Percentiles rank a stretch among this genome's conserved stretches.
Evolutionary conservation across 2,113 vertebrate genomes (phyloP).

Genomic region (Corythoichthys intestinalis): DNA sequence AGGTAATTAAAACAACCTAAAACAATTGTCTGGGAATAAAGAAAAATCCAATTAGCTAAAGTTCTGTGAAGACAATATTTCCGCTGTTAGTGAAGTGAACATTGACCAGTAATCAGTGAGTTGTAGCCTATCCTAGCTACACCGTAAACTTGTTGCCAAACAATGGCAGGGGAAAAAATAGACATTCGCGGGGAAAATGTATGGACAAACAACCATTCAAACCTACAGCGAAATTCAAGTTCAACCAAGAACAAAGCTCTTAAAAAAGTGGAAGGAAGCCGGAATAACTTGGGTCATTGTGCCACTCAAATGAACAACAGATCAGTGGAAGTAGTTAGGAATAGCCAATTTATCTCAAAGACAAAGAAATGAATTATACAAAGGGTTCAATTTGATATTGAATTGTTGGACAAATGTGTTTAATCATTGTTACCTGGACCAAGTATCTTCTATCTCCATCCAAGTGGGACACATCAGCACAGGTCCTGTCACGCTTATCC

Average conservation of each 20-base stretch:
- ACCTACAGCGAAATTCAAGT: not conserved
- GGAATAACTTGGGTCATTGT: not conserved
- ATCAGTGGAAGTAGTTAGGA: not conserved
- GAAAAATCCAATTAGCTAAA: too few relatives aligned
- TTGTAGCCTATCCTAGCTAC: too few relatives aligned
- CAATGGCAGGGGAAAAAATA: too few relatives aligned
- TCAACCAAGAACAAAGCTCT: not conserved
- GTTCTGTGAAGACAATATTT: too few relatives aligned
- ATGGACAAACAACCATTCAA: not conserved
- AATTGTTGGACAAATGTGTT: not conserved
- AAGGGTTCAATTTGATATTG: not conserved
- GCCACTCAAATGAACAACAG: not conserved
- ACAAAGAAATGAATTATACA: not conserved
- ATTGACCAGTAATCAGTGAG: too few relatives aligned
- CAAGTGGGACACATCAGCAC: constrained; percentile 1
- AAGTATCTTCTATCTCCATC: not conserved
- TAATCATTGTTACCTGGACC: constrained; percentile 30
- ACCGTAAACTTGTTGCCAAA: too few relatives aligned
- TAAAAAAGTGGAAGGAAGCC: not conserved
- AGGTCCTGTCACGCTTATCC: constrained; percentile 11
- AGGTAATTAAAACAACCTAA: too few relatives aligned
- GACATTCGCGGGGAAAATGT: too few relatives aligned
- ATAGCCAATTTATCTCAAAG: not conserved
- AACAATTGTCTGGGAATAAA: too few relatives aligned
- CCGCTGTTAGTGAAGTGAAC: too few relatives aligned